Base-by-base conservation (phyloP, 1,140 invertebrate species). In the Nephila pilipes region DNA sequence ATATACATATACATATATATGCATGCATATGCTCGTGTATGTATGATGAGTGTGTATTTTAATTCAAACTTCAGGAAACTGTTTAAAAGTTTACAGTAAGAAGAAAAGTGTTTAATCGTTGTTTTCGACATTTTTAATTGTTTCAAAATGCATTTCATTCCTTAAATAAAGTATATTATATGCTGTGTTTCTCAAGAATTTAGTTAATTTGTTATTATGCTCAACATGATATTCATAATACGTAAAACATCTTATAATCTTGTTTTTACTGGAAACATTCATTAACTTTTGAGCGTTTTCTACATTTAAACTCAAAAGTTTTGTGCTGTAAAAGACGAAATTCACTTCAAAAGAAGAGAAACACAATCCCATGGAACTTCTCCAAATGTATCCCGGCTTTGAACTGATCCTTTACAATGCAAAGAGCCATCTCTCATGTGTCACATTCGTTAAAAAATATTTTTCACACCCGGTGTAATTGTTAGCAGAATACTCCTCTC, bases 391-490 rank as follows among this genome's bases (percentile, higher is more conserved):
- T 29, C 18, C 25, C 32, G 25, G 14, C 65, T 36, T 75, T 6
- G 65, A 32, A 36, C 32, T 75, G 65, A 75, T 75, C 65, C 16
- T 16, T 46, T 29, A 75, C 29, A 75, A 75, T 1, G 29, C 65
- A 75, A 32, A 75, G 65, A 75, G 65, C 65, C 65, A 75, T 75
- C 65, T 75, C 32, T 75, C 65, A 32, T 32, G 32, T 75, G 65
- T 75, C 65, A 75, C 65, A 75, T 6, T 75, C 65, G 65, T 75
- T 75, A 75, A 75, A 75, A 75, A 75, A 75, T 32, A 75, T 12
- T 75, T 75, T 75, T 75, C 65, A 32, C 65, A n/a, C 20, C 22
- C 38, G 22, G 36, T 55, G 46, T n/a, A 81, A 54, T 81, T 81
- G 80, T 81, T 81, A 81, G 80, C 80, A 55, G 36, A 81, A 46